Conservation (phyloP, 2,797 vertebrate species). For the Diceros bicornis region DNA sequence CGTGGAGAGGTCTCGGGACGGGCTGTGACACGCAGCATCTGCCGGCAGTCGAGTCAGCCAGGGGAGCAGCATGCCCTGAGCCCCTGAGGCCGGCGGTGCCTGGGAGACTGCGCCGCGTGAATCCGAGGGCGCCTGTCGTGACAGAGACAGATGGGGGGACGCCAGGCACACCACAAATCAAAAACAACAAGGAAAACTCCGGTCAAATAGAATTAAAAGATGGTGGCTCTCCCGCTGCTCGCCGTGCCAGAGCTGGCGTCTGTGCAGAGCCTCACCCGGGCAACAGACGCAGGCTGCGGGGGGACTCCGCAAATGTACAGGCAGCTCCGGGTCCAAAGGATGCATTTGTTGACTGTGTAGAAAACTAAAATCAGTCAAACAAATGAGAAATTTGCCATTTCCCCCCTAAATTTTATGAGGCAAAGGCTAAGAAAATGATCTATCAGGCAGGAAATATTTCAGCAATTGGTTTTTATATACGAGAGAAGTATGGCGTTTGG, state of each 20-base stretch:
- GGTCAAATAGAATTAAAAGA: slow-evolving; percentile 63
- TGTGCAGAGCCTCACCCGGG: background rate
- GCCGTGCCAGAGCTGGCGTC: background rate
- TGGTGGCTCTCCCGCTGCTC: slow-evolving; percentile 13
- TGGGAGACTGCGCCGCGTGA: background rate
- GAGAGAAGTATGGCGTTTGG: background rate
- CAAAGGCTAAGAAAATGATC: slow-evolving; percentile 34
- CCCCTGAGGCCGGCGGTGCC: background rate
- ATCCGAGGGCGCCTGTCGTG: background rate
- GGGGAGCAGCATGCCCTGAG: background rate
- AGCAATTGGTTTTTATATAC: slow-evolving; percentile 45
- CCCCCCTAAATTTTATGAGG: background rate
- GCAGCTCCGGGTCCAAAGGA: background rate
- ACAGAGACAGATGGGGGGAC: background rate
- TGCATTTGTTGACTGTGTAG: background rate
- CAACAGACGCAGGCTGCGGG: rapidly evolving
- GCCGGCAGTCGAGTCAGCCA: background rate
- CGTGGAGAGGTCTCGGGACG: rapidly evolving
- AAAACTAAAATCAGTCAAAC: slow-evolving; percentile 51
- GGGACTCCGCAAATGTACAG: background rate
- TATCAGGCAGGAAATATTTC: slow-evolving; percentile 21
- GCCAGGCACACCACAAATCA: slow-evolving; percentile 47
- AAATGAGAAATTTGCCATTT: slow-evolving; percentile 46
- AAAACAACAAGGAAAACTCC: slow-evolving; percentile 61
- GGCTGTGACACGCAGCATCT: background rate